Percentiles rank a stretch among this genome's conserved stretches.
Conservation (phyloP, 1,140 invertebrate genomes). For the Elysia chlorotica region DNA sequence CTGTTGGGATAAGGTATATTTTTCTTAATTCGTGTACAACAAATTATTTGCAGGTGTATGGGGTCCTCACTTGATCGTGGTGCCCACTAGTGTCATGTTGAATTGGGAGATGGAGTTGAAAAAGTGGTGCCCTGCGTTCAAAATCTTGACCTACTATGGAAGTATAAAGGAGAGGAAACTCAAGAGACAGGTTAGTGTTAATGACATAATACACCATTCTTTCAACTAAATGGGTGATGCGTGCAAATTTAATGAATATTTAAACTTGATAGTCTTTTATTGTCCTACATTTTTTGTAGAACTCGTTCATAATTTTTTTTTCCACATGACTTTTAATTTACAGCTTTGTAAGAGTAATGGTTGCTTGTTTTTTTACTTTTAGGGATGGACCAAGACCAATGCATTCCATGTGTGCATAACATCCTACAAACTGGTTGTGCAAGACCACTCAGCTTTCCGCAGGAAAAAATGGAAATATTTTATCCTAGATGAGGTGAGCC, state of each 20-base stretch:
- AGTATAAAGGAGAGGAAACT: constrained; percentile 93
- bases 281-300: neutral
- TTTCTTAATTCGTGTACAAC: too few species aligned
- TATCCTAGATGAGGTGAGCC: constrained; percentile 88
- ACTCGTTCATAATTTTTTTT: neutral
- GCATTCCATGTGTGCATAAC: constrained; percentile 99
- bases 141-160: constrained; percentile 99
- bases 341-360: neutral
- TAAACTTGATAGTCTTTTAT: too few species aligned
- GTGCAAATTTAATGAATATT: too few species aligned
- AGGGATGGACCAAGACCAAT: constrained; percentile 98
- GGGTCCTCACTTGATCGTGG: constrained; percentile 99
- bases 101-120: constrained; percentile 99
- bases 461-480: constrained; percentile 99
- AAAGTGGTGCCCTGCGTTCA: constrained; percentile 99
- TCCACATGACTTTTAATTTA: neutral
- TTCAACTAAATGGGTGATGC: too few species aligned
- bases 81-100: constrained; percentile 99
- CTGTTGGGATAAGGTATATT: too few species aligned
- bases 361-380: constrained; percentile 42
- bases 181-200: constrained; percentile 80
- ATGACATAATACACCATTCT: too few species aligned
- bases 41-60: constrained; percentile 70
- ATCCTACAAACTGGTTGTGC: constrained; percentile 98
- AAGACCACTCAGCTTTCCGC: constrained; percentile 97